Percentiles rank a stretch among this genome's conserved stretches.
Evolutionary conservation across 1,140 invertebrate species (phyloP).

Genomic region (Globodera rostochiensis): DNA sequence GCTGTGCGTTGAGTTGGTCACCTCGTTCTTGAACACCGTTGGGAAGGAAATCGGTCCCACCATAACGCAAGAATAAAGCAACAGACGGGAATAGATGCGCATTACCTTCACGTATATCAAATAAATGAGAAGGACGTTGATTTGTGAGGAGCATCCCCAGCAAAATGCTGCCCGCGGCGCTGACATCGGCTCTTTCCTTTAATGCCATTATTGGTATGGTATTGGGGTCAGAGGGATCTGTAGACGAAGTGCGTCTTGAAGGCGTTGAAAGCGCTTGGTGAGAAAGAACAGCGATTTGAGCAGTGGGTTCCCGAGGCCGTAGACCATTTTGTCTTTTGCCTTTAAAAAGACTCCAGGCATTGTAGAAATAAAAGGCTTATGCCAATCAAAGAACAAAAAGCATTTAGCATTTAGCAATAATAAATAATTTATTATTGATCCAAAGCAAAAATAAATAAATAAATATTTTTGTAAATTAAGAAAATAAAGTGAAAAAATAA

Average conservation of each 20-base stretch:
- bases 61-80: slow-evolving; percentile 29
- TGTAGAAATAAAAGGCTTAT: background rate
- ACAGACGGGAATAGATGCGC: slow-evolving; percentile 20
- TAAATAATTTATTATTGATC: too few species aligned
- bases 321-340: slow-evolving; percentile 44
- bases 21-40: too few species aligned
- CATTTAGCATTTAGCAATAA: too few species aligned
- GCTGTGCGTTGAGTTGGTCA: too few species aligned
- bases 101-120: slow-evolving; percentile 24
- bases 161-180: slow-evolving; percentile 4
- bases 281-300: slow-evolving; percentile 62
- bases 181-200: background rate
- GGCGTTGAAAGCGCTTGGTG: slow-evolving; percentile 32
- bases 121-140: slow-evolving; percentile 12
- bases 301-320: slow-evolving; percentile 58
- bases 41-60: background rate
- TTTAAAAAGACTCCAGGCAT: background rate
- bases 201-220: background rate
- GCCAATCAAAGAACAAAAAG: background rate
- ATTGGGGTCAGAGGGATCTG: too few species aligned
- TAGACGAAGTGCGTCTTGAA: too few species aligned
- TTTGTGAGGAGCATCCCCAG: slow-evolving; percentile 23
- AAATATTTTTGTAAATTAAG: too few species aligned
- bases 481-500: too few species aligned
- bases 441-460: too few species aligned